Evolutionary conservation across 1,140 invertebrate genomes (phyloP).

Genomic region (Pomacea maculata): DNA sequence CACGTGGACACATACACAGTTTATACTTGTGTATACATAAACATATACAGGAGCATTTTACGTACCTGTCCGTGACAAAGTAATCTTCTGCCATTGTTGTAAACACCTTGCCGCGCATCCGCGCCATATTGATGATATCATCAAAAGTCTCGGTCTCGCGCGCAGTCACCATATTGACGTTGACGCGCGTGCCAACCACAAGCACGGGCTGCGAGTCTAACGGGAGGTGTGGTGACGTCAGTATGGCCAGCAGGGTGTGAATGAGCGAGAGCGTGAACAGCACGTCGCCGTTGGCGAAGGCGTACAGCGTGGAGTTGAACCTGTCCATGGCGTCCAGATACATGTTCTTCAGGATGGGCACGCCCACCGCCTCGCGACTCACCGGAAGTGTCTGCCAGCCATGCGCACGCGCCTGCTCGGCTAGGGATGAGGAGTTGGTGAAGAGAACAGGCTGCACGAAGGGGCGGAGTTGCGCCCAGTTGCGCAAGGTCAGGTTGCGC

Average conservation of each 20-base stretch:
- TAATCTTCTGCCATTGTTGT: conserved; percentile 44
- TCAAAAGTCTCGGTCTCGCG: conserved; percentile 32
- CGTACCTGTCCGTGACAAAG: conserved; percentile 38
- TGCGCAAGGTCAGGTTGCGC: conserved; percentile 43
- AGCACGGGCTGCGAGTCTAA: conserved; percentile 22
- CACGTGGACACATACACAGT: too few species aligned
- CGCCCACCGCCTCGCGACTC: conserved; percentile 28
- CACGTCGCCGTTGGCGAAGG: conserved; percentile 47
- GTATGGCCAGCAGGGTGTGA: conserved; percentile 32
- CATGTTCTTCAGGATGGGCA: conserved; percentile 45
- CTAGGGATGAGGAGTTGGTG: conserved; percentile 30
- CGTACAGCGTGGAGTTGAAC: conserved; percentile 42
- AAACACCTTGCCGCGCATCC: conserved; percentile 35
- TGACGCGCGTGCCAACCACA: conserved; percentile 36
- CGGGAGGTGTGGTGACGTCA: conserved; percentile 1
- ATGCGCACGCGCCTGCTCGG: conserved; percentile 16
- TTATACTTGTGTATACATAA: too few species aligned
- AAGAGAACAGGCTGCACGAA: conserved; percentile 38
- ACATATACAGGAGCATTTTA: not conserved
- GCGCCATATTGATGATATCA: conserved; percentile 24
- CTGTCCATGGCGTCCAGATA: conserved; percentile 29
- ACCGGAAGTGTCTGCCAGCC: conserved; percentile 38
- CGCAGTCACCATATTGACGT: conserved; percentile 38
- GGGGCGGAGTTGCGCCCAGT: conserved; percentile 42
- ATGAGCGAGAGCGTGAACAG: conserved; percentile 40